Evolutionary conservation across 2,888 invertebrate genomes (phyloP).

Genomic region (Caenorhabditis auriculariae): DNA sequence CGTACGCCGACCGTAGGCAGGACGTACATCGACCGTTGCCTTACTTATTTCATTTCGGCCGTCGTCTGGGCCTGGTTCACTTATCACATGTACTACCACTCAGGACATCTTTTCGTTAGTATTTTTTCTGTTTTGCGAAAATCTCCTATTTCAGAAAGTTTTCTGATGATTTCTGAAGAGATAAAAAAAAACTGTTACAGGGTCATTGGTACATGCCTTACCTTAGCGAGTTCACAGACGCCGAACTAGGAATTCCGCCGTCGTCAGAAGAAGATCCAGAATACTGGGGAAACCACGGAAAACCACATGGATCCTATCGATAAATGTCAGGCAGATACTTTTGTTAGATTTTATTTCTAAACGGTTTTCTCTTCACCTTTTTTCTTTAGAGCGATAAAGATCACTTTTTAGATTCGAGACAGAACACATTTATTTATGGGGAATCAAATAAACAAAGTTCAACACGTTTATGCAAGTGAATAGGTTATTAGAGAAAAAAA

Average conservation of each 20-base stretch:
- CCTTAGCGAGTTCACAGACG: constrained; percentile 58
- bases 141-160: constrained; percentile 1
- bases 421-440: no score
- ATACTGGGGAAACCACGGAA: constrained; percentile 60
- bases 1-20: constrained; percentile 52
- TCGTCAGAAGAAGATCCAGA: constrained; percentile 60
- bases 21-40: constrained; percentile 53
- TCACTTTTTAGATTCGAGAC: no score
- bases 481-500: no score
- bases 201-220: constrained; percentile 63
- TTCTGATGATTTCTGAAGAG: constrained; percentile 1
- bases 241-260: constrained; percentile 61
- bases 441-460: no score
- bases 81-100: constrained; percentile 61
- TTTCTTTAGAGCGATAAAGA: no score
- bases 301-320: constrained; percentile 51
- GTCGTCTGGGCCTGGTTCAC: constrained; percentile 57
- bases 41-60: constrained; percentile 48
- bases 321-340: no score
- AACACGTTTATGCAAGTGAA: no score
- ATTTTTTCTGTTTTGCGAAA: neutral
- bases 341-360: no score
- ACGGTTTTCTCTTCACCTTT: no score
- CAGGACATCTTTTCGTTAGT: constrained; percentile 48
- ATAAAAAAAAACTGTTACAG: constrained; percentile 24